Evolutionary conservation across 2,888 invertebrate species (phyloP).

Genomic region (Tuta absoluta): DNA sequence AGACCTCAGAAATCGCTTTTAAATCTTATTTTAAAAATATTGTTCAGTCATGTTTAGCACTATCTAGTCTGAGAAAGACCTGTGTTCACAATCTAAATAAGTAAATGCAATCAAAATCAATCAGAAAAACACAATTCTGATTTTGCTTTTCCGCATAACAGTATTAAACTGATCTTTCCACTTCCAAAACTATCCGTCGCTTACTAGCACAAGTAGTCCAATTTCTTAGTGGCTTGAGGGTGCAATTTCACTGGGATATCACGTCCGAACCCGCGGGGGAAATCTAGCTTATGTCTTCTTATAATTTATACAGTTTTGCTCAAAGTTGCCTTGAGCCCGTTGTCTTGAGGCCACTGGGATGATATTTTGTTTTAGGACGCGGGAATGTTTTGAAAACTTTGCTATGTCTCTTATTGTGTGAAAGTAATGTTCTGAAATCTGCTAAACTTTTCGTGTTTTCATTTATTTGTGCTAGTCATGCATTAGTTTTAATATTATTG

Average conservation of each 20-base stretch:
- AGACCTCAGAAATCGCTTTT: too few relatives aligned
- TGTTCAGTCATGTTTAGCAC: too few relatives aligned
- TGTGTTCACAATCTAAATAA: too few relatives aligned
- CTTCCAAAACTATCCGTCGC: conserved; percentile 13
- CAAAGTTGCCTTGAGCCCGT: background rate
- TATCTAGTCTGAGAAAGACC: too few relatives aligned
- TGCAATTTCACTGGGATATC: conserved; percentile 37
- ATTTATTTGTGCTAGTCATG: too few relatives aligned
- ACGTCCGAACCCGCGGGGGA: conserved; percentile 40
- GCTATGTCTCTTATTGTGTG: background rate
- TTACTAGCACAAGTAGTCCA: conserved; percentile 18
- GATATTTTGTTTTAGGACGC: background rate
- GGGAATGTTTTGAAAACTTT: background rate
- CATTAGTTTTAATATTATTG: too few relatives aligned
- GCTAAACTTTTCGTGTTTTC: too few relatives aligned
- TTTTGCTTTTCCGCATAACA: conserved; percentile 10
- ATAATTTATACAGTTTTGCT: conserved; percentile 28
- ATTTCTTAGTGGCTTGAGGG: conserved; percentile 31
- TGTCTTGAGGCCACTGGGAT: conserved; percentile 2
- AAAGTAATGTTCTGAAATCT: background rate
- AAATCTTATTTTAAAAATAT: too few relatives aligned
- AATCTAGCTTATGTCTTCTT: conserved; percentile 44
- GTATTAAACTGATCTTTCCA: conserved; percentile 7
- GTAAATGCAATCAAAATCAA: too few relatives aligned
- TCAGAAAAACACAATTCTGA: too few relatives aligned